Evolutionary conservation across 2,797 vertebrate species (phyloP).

Genomic region (Ciconia nigra): DNA sequence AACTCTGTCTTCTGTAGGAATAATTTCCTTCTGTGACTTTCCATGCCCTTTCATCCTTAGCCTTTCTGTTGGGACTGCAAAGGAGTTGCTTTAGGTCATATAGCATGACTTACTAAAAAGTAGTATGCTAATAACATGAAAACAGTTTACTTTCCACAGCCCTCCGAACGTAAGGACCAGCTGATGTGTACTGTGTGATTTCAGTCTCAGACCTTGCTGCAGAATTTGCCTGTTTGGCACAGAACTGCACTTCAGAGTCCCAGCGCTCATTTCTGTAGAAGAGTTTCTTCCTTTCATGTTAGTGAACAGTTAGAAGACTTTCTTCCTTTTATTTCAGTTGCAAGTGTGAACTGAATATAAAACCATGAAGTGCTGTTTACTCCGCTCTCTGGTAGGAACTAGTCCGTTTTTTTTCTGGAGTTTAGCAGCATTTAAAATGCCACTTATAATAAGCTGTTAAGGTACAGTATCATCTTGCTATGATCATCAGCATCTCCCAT

Average conservation of each 20-base stretch:
- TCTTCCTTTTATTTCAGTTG: background rate
- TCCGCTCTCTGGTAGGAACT: background rate
- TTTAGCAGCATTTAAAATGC: background rate
- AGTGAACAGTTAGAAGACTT: background rate
- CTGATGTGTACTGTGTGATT: background rate
- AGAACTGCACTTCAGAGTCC: background rate
- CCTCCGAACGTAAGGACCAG: background rate
- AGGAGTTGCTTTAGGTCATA: background rate
- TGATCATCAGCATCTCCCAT: background rate
- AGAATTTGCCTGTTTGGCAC: background rate
- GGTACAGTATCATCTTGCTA: background rate
- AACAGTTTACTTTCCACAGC: background rate
- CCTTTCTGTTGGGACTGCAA: background rate
- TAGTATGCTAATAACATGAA: background rate
- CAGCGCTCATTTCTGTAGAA: background rate
- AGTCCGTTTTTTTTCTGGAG: background rate
- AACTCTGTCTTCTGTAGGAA: background rate
- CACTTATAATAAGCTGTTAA: background rate
- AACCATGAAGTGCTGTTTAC: background rate
- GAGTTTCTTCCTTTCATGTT: constrained; percentile 19
- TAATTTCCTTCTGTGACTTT: background rate
- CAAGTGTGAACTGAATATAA: constrained; percentile 18
- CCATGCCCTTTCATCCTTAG: background rate
- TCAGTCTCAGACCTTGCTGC: background rate
- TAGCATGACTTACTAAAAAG: background rate